A percentile compares a stretch with the other conserved stretches of the same genome.
phyloP scores from a whole-genome alignment of 2,797 vertebrate species.

The Mycteria americana region DNA sequence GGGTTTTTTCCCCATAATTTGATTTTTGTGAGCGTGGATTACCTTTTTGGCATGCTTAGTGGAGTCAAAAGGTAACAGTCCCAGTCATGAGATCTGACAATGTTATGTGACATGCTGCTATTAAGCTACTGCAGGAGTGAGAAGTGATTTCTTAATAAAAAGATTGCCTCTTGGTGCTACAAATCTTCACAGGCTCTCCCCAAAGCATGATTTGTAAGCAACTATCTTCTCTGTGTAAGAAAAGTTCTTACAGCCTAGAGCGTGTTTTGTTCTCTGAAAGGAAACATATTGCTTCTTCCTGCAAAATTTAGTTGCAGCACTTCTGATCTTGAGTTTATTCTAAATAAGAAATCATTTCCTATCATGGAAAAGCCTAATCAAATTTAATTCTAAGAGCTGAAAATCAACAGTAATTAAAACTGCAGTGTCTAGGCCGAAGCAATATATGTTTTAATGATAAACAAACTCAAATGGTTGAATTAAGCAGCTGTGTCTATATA shows the following conservation, averaged over 20 bases:
- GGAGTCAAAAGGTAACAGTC: background rate
- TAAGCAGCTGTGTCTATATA: background rate
- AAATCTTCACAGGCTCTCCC: background rate
- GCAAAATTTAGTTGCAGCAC: background rate
- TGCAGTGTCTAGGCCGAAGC: background rate
- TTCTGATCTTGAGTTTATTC: background rate
- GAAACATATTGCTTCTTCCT: background rate
- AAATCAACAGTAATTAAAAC: constrained; percentile 7
- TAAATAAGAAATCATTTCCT: background rate
- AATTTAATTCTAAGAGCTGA: background rate
- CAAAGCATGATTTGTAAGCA: background rate
- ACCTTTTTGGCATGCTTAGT: background rate
- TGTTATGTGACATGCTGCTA: background rate
- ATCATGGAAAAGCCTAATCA: background rate
- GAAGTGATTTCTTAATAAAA: background rate
- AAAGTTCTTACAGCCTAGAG: background rate
- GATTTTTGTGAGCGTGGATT: background rate
- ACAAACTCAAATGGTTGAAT: background rate
- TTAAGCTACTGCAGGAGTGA: background rate
- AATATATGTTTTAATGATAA: background rate
- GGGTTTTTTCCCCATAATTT: background rate
- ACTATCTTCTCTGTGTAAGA: background rate
- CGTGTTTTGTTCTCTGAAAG: background rate
- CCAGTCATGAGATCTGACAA: background rate
- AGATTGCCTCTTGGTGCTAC: background rate